Evolutionary conservation across 2,797 vertebrate genomes (phyloP).

Genomic region (Chelon labrosus): DNA sequence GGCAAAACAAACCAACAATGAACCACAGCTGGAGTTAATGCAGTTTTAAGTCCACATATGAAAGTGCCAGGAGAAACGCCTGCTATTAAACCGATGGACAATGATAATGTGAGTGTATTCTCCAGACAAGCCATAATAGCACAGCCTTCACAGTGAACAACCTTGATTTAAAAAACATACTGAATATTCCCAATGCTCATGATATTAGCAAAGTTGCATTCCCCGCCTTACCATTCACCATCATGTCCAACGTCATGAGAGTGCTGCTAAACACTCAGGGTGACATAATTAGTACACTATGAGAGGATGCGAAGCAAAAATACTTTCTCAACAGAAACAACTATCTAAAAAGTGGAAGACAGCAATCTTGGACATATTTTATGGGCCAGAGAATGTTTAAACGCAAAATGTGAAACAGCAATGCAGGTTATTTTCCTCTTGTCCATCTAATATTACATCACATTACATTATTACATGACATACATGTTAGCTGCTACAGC

Average conservation of each 20-base stretch:
- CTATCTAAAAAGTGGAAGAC: constrained; percentile 8
- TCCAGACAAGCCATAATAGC: constrained; percentile 16
- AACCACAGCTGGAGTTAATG: constrained; percentile 35
- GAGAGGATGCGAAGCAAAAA: constrained; percentile 18
- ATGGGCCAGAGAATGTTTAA: too few relatives aligned
- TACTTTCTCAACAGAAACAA: background rate
- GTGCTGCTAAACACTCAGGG: background rate
- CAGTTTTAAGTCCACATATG: constrained; percentile 32
- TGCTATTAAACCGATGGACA: constrained; percentile 45
- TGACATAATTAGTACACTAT: constrained; percentile 18
- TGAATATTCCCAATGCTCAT: constrained; percentile 13
- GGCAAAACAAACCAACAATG: constrained; percentile 58
- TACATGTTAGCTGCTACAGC: too few relatives aligned
- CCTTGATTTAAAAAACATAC: background rate
- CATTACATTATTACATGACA: too few relatives aligned
- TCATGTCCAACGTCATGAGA: constrained; percentile 7
- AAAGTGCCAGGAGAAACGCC: constrained; percentile 37
- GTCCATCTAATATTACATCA: too few relatives aligned
- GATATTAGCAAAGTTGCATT: constrained; percentile 2
- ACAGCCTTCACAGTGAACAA: constrained; percentile 1
- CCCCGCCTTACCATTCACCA: constrained; percentile 7
- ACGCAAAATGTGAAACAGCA: too few relatives aligned
- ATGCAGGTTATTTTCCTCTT: too few relatives aligned
- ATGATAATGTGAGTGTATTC: constrained; percentile 37
- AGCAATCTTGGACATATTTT: background rate